These are phyloP conservation scores for Sebastiscus albofasciatus DNA, from an alignment of 2,797 vertebrate species.

Conservation along the genomic window DNA sequence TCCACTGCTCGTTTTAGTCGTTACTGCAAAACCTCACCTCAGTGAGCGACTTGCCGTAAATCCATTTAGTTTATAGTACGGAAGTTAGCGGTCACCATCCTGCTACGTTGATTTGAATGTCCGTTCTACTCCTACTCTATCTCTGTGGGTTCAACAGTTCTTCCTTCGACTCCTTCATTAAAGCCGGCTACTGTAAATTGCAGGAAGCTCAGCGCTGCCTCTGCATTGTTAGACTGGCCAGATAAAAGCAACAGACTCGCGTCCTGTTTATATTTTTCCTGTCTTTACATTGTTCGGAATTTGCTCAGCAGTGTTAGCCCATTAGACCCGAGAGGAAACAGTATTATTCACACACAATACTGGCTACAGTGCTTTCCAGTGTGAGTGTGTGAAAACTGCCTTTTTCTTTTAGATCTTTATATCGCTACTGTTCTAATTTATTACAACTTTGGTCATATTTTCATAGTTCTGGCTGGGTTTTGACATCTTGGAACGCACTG, in stretches of 20 bases:
- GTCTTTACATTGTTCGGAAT: slow-evolving; percentile 56
- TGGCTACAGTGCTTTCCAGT: not conserved
- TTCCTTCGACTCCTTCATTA: not conserved
- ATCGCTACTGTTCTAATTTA: not conserved
- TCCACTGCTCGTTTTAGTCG: too few relatives aligned
- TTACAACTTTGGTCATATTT: not conserved
- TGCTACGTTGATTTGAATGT: too few relatives aligned
- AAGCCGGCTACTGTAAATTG: not conserved
- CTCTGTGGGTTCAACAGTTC: not conserved
- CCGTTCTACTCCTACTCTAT: too few relatives aligned
- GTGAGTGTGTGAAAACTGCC: not conserved
- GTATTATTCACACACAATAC: slow-evolving; percentile 21
- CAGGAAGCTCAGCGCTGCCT: slow-evolving; percentile 45
- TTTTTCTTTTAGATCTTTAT: not conserved
- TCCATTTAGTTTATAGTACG: too few relatives aligned
- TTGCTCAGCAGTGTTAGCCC: not conserved
- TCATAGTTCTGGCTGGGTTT: not conserved
- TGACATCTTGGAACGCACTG: not conserved
- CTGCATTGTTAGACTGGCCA: slow-evolving; percentile 20
- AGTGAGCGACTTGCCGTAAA: too few relatives aligned
- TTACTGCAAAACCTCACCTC: too few relatives aligned
- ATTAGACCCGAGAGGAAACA: slow-evolving; percentile 30
- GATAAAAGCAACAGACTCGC: slow-evolving; percentile 7
- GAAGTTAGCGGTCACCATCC: too few relatives aligned
- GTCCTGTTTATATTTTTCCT: slow-evolving; percentile 55